Percentiles rank a stretch among this genome's conserved stretches.
Evolutionary conservation across 2,113 vertebrate genomes (phyloP).

Genomic region (Archilochus colubris): DNA sequence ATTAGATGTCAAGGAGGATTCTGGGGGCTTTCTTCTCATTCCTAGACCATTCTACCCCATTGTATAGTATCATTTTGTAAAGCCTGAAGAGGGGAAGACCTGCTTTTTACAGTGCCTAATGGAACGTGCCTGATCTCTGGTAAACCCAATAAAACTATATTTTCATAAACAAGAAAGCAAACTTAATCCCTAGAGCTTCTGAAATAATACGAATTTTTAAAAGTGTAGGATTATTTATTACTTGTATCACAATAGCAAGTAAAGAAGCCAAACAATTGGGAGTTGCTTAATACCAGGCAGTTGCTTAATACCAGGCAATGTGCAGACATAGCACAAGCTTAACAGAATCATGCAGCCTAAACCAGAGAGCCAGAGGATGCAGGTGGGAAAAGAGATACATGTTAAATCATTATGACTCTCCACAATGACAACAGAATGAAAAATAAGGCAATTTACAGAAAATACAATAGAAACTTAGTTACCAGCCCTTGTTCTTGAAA

Average conservation of each 20-base stretch:
- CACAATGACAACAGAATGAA: not conserved
- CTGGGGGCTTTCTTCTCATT: not conserved
- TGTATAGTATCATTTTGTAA: not conserved
- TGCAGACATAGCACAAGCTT: not conserved
- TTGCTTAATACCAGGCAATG: not conserved
- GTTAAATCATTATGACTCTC: not conserved
- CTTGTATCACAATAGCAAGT: slow-evolving; percentile 17
- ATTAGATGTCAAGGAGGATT: not conserved
- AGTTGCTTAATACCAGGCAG: not conserved
- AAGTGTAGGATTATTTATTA: not conserved
- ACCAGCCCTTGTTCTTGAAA: not conserved
- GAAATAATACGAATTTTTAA: not conserved
- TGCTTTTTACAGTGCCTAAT: not conserved
- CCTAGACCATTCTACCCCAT: not conserved
- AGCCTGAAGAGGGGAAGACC: not conserved
- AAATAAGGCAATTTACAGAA: not conserved
- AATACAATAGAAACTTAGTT: not conserved
- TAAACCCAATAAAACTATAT: not conserved
- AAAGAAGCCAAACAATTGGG: not conserved
- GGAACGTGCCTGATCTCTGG: not conserved
- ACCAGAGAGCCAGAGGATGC: not conserved
- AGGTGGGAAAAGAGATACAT: not conserved
- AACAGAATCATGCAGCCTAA: not conserved
- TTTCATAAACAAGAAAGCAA: not conserved
- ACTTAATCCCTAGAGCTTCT: not conserved